Conservation (phyloP, 2,797 vertebrate genomes). For the Hoplostethus atlanticus region DNA sequence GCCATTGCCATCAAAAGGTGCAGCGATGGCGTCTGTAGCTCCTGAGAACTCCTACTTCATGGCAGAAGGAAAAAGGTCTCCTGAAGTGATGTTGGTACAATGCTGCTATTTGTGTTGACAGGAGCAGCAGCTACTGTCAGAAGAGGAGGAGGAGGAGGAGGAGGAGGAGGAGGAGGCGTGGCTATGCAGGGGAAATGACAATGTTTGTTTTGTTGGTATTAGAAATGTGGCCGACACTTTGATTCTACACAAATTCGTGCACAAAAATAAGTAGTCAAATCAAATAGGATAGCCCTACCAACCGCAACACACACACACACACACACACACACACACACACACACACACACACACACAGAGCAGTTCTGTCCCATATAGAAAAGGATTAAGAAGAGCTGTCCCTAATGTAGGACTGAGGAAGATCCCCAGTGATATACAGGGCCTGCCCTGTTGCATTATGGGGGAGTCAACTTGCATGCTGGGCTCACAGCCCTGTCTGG, state of each 20-base stretch:
- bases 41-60: no score
- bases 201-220: background rate
- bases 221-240: background rate
- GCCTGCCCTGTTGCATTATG: constrained; percentile 10
- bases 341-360: constrained; percentile 1
- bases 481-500: constrained; percentile 19
- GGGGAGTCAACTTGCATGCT: constrained; percentile 5
- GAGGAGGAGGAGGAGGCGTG: no score
- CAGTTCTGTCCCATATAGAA: background rate
- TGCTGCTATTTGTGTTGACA: no score
- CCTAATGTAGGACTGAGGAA: background rate
- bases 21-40: background rate
- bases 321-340: background rate
- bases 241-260: background rate
- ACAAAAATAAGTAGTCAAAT: background rate
- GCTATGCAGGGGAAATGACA: no score
- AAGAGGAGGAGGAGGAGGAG: no score
- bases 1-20: background rate
- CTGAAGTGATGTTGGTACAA: no score
- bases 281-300: background rate
- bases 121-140: no score
- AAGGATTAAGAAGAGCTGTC: background rate
- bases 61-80: no score
- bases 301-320: no score
- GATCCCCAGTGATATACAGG: constrained; percentile 16